Percentiles rank a stretch among this genome's conserved stretches.
These are phyloP conservation scores for Eufriesea mexicana DNA, from an alignment of 1,140 invertebrate species.

Conservation along the genomic window DNA sequence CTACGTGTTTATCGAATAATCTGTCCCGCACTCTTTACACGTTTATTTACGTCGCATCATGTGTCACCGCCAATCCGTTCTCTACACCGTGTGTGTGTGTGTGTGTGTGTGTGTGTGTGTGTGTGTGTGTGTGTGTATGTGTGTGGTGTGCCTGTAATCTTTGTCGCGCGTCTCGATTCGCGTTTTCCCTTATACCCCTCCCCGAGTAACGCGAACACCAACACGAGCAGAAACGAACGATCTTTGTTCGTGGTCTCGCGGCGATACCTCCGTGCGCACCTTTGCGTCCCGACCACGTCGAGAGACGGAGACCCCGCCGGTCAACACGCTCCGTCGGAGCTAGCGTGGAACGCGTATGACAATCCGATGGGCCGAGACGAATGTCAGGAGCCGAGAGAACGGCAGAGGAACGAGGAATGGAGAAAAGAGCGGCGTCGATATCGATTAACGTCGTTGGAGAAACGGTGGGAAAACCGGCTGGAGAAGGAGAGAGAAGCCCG, in stretches of 20 bases:
- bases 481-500: too few relatives aligned
- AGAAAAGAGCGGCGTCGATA: conserved; percentile 29
- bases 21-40: neutral
- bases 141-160: neutral
- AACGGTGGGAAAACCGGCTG: conserved; percentile 5
- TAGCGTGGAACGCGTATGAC: too few relatives aligned
- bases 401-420: neutral
- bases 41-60: neutral
- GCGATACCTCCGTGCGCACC: too few relatives aligned
- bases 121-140: neutral
- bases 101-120: neutral
- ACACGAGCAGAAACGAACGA: too few relatives aligned
- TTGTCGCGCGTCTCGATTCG: neutral
- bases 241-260: too few relatives aligned
- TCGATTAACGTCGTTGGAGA: conserved; percentile 43
- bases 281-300: too few relatives aligned
- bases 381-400: too few relatives aligned
- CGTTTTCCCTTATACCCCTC: neutral
- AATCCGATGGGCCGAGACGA: too few relatives aligned
- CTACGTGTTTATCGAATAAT: conserved; percentile 19
- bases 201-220: too few relatives aligned
- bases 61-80: neutral
- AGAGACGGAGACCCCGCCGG: too few relatives aligned
- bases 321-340: too few relatives aligned
- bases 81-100: neutral